These are phyloP conservation scores for Carduelis carduelis DNA, from an alignment of 2,797 vertebrate genomes.

Conservation along the genomic window DNA sequence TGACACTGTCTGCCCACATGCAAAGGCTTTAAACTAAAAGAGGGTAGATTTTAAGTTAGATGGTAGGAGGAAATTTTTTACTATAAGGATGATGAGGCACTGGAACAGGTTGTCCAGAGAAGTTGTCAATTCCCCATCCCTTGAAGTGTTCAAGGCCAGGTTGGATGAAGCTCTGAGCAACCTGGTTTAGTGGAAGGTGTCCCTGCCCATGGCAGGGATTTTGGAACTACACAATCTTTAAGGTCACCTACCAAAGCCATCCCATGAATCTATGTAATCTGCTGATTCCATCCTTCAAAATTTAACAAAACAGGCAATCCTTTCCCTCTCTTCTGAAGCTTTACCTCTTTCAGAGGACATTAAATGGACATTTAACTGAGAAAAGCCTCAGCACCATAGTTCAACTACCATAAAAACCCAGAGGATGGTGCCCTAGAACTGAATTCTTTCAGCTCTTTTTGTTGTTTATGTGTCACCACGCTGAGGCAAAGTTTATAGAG, in stretches of 20 bases:
- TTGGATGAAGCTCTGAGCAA: neutral
- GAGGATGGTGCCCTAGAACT: neutral
- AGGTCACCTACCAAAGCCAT: neutral
- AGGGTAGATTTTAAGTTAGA: neutral
- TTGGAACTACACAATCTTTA: neutral
- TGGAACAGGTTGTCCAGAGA: neutral
- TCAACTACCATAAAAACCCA: neutral
- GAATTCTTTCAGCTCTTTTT: neutral
- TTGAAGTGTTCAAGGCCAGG: neutral
- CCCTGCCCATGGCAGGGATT: neutral
- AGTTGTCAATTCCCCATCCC: neutral
- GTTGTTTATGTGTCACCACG: neutral
- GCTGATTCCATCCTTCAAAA: neutral
- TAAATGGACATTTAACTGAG: neutral
- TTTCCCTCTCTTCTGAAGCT: neutral
- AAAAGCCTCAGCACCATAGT: neutral
- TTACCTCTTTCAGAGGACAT: neutral
- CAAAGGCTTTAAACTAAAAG: neutral
- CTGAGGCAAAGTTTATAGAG: neutral
- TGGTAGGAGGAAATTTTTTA: neutral
- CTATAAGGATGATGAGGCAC: neutral
- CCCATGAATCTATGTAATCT: neutral
- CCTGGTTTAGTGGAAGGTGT: neutral
- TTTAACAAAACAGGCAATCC: neutral
- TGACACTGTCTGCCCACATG: neutral